Percentiles rank a stretch among this genome's conserved stretches.
Conservation (phyloP, 2,888 invertebrate genomes). For the Trissolcus japonicus region DNA sequence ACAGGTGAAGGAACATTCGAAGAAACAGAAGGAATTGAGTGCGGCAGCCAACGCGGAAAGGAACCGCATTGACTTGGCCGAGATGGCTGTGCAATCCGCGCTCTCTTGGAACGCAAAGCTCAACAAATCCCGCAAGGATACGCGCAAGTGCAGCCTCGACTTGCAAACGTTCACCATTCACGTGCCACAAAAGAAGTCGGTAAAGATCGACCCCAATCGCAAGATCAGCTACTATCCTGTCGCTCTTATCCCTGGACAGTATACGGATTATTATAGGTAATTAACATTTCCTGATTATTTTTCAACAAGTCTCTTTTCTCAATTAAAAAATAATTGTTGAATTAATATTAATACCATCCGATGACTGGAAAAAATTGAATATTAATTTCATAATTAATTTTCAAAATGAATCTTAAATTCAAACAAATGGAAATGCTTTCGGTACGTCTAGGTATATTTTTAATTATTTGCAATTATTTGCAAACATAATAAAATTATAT, state of each 20-base stretch:
- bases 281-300: not conserved
- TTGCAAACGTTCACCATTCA: constrained; percentile 93
- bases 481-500: too few species aligned
- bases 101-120: constrained; percentile 92
- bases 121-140: constrained; percentile 86
- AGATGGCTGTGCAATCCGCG: constrained; percentile 90
- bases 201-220: constrained; percentile 77
- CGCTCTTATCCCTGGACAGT: constrained; percentile 97
- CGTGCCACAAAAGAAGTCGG: constrained; percentile 80
- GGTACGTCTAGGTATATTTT: too few species aligned
- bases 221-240: constrained; percentile 89
- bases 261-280: constrained; percentile 87
- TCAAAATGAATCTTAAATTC: too few species aligned
- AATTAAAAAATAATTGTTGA: too few species aligned
- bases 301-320: too few species aligned
- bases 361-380: constrained; percentile 1
- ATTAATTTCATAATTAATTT: too few species aligned
- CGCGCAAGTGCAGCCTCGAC: constrained; percentile 91
- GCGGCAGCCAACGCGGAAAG: constrained; percentile 78
- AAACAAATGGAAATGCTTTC: too few species aligned
- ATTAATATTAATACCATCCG: too few species aligned
- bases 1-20: constrained; percentile 83
- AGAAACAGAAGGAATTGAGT: constrained; percentile 82
- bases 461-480: too few species aligned
- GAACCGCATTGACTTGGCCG: constrained; percentile 83